Percentiles rank a stretch among this genome's conserved stretches.
phyloP scores from a whole-genome alignment of 2,888 invertebrate species.

The Oxyteleia sp. region DNA sequence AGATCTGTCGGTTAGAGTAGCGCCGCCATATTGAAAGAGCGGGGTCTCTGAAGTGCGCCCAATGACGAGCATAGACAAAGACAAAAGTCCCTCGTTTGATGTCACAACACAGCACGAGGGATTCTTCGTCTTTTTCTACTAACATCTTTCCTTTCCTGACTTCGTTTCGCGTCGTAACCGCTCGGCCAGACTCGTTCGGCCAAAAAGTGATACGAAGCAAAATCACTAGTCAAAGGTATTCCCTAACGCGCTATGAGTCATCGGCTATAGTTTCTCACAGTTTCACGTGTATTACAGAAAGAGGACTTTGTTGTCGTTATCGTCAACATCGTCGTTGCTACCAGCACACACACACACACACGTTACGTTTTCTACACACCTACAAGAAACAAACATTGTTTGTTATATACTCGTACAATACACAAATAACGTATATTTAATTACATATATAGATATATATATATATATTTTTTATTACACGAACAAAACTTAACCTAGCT shows the following conservation, averaged over 20 bases:
- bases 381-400: background rate
- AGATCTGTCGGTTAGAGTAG: too few relatives aligned
- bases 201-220: slow-evolving; percentile 36
- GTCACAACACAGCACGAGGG: too few relatives aligned
- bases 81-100: too few relatives aligned
- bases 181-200: background rate
- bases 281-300: slow-evolving; percentile 77
- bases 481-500: too few relatives aligned
- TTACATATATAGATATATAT: too few relatives aligned
- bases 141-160: too few relatives aligned
- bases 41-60: too few relatives aligned
- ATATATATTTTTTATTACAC: too few relatives aligned
- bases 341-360: background rate
- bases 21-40: too few relatives aligned
- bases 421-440: background rate
- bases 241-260: slow-evolving; percentile 86
- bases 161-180: slow-evolving; percentile 23
- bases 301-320: slow-evolving; percentile 72
- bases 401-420: background rate
- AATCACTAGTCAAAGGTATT: slow-evolving; percentile 81
- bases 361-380: background rate
- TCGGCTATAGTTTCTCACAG: slow-evolving; percentile 83
- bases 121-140: too few relatives aligned
- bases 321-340: slow-evolving; percentile 50
- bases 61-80: too few relatives aligned